Percentiles rank a stretch among this genome's conserved stretches.
Conservation (phyloP, 2,797 vertebrate genomes). For the Stomatorhinus walkeri region DNA sequence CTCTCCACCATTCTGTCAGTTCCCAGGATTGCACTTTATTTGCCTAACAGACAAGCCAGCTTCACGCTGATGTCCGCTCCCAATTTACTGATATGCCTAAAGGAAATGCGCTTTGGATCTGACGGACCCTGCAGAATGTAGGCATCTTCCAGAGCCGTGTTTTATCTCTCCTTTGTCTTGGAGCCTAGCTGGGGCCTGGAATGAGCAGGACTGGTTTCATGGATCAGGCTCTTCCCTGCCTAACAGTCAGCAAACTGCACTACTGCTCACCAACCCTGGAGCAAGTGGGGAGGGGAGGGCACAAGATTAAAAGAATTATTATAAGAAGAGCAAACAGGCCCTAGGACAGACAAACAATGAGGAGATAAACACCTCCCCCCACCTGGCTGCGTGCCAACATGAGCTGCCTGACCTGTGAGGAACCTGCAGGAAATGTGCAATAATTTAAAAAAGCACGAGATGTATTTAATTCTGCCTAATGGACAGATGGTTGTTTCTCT, state of each 20-base stretch:
- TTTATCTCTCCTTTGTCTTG: not conserved
- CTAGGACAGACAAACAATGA: not conserved
- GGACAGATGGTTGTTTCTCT: constrained; percentile 15
- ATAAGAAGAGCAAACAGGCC: not conserved
- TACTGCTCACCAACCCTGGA: not conserved
- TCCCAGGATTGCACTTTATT: not conserved
- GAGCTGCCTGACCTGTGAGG: not conserved
- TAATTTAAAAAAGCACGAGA: not conserved
- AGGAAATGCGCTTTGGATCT: not conserved
- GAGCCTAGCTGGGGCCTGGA: not conserved
- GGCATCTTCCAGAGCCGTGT: not conserved
- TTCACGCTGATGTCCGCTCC: not conserved
- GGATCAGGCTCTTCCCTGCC: not conserved
- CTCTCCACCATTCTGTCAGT: not conserved
- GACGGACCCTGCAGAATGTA: not conserved
- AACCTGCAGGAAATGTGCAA: not conserved
- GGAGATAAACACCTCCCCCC: not conserved
- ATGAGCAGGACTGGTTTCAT: not conserved
- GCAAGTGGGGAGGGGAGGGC: not conserved
- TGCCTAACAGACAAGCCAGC: not conserved
- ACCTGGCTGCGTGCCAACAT: not conserved
- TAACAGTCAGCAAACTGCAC: not conserved
- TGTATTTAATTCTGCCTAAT: constrained; percentile 3
- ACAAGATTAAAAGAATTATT: not conserved
- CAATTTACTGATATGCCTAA: not conserved